Evolutionary conservation across 1,140 invertebrate genomes (phyloP).

Genomic region (Pogonus chalceus): DNA sequence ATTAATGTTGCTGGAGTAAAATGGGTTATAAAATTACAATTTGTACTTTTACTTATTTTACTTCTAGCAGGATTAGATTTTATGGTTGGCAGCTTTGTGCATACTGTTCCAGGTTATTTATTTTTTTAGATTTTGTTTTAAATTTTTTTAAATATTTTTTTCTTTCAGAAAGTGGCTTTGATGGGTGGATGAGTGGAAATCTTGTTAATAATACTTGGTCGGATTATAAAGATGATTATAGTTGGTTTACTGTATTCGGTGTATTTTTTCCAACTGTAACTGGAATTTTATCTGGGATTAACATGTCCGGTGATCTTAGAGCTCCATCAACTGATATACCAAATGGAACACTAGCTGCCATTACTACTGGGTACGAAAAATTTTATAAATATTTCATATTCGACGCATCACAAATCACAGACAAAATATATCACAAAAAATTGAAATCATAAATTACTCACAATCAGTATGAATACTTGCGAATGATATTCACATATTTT

Average conservation of each 20-base stretch:
- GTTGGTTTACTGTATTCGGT: slow-evolving; percentile 87
- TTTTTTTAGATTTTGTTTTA: not conserved
- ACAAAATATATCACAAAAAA: not conserved
- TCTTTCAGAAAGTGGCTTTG: slow-evolving; percentile 73
- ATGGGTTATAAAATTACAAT: slow-evolving; percentile 87
- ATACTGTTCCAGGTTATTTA: slow-evolving; percentile 51
- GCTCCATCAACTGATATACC: slow-evolving; percentile 89
- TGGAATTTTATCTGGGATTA: slow-evolving; percentile 90
- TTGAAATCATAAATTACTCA: not conserved
- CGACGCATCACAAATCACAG: not conserved
- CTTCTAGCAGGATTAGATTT: slow-evolving; percentile 82
- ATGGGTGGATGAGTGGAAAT: slow-evolving; percentile 71
- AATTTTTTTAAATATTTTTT: slow-evolving; percentile 12
- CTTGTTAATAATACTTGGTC: slow-evolving; percentile 76
- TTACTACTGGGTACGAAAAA: slow-evolving; percentile 73
- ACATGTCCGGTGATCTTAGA: slow-evolving; percentile 93
- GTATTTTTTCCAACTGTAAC: slow-evolving; percentile 93
- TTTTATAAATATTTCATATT: slow-evolving; percentile 9
- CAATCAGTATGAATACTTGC: not conserved
- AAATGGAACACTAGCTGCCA: slow-evolving; percentile 83
- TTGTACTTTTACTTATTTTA: slow-evolving; percentile 70
- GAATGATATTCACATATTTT: too few species aligned
- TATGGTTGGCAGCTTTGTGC: slow-evolving; percentile 76
- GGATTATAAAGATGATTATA: slow-evolving; percentile 64
- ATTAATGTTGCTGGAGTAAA: slow-evolving; percentile 89